These are phyloP conservation scores for Xanthorhoe designata DNA, from an alignment of 2,888 invertebrate genomes.

Conservation along the genomic window DNA sequence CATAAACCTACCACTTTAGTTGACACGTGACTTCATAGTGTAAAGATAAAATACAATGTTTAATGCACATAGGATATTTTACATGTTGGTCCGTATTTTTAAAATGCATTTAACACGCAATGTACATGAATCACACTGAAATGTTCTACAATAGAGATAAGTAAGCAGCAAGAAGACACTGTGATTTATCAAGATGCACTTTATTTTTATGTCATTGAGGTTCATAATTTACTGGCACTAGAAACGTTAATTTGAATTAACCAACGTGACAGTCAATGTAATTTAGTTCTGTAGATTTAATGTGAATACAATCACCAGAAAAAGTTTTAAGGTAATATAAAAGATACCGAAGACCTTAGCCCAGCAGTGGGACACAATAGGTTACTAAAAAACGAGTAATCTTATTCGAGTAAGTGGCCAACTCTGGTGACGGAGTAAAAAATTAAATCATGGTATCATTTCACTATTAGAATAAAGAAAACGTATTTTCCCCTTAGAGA, in stretches of 20 bases:
- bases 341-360: too few species aligned
- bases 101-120: neutral
- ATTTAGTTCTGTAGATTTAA: neutral
- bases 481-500: too few species aligned
- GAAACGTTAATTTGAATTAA: neutral
- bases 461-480: too few species aligned
- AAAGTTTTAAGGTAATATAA: neutral
- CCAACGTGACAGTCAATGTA: neutral
- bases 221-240: neutral
- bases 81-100: neutral
- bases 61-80: slow-evolving; percentile 2
- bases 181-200: neutral
- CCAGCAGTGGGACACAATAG: too few species aligned
- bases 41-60: neutral
- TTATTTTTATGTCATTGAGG: neutral
- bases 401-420: too few species aligned
- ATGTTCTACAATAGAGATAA: neutral
- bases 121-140: neutral
- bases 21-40: slow-evolving; percentile 44
- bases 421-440: too few species aligned
- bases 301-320: neutral
- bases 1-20: slow-evolving; percentile 47
- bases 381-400: too few species aligned
- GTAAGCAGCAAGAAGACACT: neutral
- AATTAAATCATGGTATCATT: too few species aligned